Conservation (phyloP, 2,888 invertebrate species). For the Neoaliturus tenellus region DNA sequence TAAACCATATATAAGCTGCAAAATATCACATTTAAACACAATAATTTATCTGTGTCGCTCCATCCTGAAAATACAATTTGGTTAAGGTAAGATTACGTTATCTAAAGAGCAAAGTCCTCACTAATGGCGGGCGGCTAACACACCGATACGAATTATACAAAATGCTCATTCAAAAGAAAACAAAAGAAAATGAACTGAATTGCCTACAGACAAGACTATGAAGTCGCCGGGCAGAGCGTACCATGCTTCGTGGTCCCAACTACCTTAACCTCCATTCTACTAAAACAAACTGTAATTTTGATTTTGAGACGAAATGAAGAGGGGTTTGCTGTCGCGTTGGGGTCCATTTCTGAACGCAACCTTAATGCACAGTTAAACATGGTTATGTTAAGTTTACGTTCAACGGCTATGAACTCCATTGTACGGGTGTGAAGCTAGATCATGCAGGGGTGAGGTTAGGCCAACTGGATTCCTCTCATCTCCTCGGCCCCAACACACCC, state of each 20-base stretch:
- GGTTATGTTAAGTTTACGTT: conserved; percentile 31
- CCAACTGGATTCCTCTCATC: conserved; percentile 43
- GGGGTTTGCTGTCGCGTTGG: conserved; percentile 61
- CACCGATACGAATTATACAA: conserved; percentile 53
- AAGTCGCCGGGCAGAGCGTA: conserved; percentile 44
- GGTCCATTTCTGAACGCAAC: conserved; percentile 65
- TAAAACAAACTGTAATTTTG: conserved; percentile 37
- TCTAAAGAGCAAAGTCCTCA: conserved; percentile 25
- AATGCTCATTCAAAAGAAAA: conserved; percentile 53
- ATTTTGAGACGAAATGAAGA: conserved; percentile 43
- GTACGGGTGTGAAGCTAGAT: conserved; percentile 40
- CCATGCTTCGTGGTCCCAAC: conserved; percentile 54
- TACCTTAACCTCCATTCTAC: conserved; percentile 47
- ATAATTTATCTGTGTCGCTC: background rate
- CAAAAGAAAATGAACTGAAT: conserved; percentile 36
- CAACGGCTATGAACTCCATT: conserved; percentile 36
- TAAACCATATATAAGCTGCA: background rate
- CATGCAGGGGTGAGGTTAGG: conserved; percentile 35
- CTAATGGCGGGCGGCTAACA: conserved; percentile 52
- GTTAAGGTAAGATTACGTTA: background rate
- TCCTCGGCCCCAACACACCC: background rate
- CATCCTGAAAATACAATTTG: background rate
- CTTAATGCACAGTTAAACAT: conserved; percentile 40
- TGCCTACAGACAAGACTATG: conserved; percentile 37
- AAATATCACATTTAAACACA: background rate